These are phyloP conservation scores for Thamnophis elegans DNA, from an alignment of 2,797 vertebrate species.

Conservation along the genomic window DNA sequence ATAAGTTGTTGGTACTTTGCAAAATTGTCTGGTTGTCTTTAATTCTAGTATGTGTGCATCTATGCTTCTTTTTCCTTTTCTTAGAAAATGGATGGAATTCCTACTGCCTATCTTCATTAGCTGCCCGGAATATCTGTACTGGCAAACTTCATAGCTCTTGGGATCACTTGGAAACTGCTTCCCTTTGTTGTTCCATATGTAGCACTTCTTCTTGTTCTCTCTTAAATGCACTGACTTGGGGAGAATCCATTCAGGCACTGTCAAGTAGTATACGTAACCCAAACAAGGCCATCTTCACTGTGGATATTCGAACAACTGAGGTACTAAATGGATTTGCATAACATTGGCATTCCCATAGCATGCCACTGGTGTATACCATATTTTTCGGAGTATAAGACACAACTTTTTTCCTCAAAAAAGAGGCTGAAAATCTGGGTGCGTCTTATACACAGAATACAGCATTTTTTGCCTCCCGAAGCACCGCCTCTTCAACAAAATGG, in stretches of 20 bases:
- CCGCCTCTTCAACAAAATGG: too few relatives aligned
- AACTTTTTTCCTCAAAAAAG: too few relatives aligned
- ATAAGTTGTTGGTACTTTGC: not conserved
- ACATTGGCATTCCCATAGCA: not conserved
- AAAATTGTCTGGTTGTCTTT: not conserved
- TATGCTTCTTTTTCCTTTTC: not conserved
- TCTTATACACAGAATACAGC: too few relatives aligned
- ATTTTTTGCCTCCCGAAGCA: too few relatives aligned
- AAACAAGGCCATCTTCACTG: slow-evolving; percentile 80
- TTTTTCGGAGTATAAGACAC: too few relatives aligned
- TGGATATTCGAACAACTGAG: slow-evolving; percentile 81
- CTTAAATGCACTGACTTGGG: slow-evolving; percentile 62
- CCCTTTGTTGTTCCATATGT: slow-evolving; percentile 41
- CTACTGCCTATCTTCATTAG: slow-evolving; percentile 69
- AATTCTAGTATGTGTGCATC: not conserved
- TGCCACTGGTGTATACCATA: not conserved
- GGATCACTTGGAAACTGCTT: slow-evolving; percentile 32
- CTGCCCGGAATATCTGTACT: slow-evolving; percentile 71
- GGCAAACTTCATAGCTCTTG: slow-evolving; percentile 50
- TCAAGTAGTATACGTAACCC: slow-evolving; percentile 69
- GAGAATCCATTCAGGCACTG: slow-evolving; percentile 58
- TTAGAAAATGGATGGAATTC: slow-evolving; percentile 76
- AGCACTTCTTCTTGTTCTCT: slow-evolving; percentile 72
- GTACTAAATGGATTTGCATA: slow-evolving; percentile 63
- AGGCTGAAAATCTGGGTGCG: too few relatives aligned